Evolutionary conservation across 1,140 invertebrate species (phyloP), one percentile per base, ranked within the genome.

Genomic region (Pemphigus obesinymphae): DNA sequence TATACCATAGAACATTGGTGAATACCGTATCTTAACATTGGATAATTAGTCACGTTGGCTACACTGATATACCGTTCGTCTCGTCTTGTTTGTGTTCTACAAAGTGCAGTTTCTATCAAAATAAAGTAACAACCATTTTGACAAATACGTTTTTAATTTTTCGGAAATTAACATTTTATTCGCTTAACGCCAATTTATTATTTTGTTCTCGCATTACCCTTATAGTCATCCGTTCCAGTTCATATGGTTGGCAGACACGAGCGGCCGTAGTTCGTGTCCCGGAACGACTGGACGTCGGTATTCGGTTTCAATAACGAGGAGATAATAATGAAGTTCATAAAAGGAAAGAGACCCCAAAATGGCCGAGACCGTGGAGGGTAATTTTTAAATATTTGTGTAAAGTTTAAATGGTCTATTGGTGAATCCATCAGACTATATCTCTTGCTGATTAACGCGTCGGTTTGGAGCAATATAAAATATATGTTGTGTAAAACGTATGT

Each of bases 321-420:
- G 26, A 50, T 31, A 50, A 68, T 15, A 76, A n/a, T 80, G 76
- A 80, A 80, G 23, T 80, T 80, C 26, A 63, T 55, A 45, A 80
- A 61, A 80, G 76, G 76, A 61, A 80, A 80, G 76, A 61, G 17
- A 80, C 37, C 76, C 1, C 76, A 80, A 63, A 80, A 80, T 45
- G 55, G 55, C 1, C 75, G 23, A n/a, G 45, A 53, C 3, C 53
- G 45, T 73, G 45, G 29, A 55, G 73, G 73, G 73, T 76, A 58
- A 76, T 58, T 76, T 37, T 40, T 15, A 75, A 31, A 31, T 50
- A 50, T 53, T 75, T 53, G 20, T 53, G 4, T 75, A 53, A 6
- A 37, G 20, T 11, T 75, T 20, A 20, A 29, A 20, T n/a, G 11
- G 20, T 17, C 26, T 13, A 5, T 68, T 26, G n/a, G 0, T 11